These are phyloP conservation scores for Brenthis daphne DNA, from an alignment of 2,888 invertebrate genomes.

Conservation along the genomic window DNA sequence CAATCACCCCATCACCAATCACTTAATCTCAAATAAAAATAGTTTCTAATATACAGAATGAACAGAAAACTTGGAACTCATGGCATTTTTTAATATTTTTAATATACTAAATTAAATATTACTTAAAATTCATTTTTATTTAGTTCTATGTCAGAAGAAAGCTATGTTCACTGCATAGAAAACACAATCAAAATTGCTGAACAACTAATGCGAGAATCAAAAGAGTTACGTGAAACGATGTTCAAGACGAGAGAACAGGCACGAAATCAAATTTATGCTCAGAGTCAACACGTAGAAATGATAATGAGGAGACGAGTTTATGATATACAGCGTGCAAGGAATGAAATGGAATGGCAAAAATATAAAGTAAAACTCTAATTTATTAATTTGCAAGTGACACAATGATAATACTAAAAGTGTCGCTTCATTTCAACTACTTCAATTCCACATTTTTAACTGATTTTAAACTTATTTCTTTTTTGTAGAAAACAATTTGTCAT, in stretches of 20 bases:
- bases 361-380: conserved; percentile 56
- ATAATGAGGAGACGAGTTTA: conserved; percentile 92
- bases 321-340: conserved; percentile 91
- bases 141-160: conserved; percentile 88
- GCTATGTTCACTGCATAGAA: conserved; percentile 91
- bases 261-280: conserved; percentile 89
- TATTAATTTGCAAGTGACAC: no score
- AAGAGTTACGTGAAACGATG: conserved; percentile 89
- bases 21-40: no score
- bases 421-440: no score
- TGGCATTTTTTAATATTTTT: not conserved
- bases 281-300: conserved; percentile 92
- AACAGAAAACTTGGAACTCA: no score
- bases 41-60: no score
- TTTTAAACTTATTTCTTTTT: no score
- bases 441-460: no score
- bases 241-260: conserved; percentile 90
- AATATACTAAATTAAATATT: not conserved
- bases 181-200: conserved; percentile 90
- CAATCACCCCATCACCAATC: no score
- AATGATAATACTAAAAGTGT: no score
- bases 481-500: no score
- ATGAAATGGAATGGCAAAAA: conserved; percentile 95
- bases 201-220: conserved; percentile 90
- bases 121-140: not conserved